These are phyloP conservation scores for Argyresthia albistria DNA, from an alignment of 2,888 invertebrate species.

Conservation along the genomic window DNA sequence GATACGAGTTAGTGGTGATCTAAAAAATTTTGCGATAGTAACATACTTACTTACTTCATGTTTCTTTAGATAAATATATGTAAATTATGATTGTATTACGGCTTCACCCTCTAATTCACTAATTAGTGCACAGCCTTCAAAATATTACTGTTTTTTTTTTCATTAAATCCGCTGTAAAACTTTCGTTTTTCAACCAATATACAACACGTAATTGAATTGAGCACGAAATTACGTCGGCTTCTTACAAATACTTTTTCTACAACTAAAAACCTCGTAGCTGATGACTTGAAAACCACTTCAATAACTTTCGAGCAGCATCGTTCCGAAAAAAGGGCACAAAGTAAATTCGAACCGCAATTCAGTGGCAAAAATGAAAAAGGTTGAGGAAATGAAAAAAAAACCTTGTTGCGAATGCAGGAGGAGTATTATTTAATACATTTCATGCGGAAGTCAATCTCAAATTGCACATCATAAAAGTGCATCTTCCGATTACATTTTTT, in stretches of 20 bases:
- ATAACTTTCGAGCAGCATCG: neutral
- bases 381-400: conserved; percentile 29
- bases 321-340: conserved; percentile 13
- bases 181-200: neutral
- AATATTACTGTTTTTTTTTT: too few relatives aligned
- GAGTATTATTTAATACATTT: conserved; percentile 49
- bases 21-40: too few relatives aligned
- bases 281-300: conserved; percentile 6
- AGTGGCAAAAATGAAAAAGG: conserved; percentile 23
- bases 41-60: too few relatives aligned
- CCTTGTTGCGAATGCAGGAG: conserved; percentile 42
- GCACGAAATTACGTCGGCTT: conserved; percentile 1
- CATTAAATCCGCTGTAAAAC: too few relatives aligned
- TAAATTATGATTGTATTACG: too few relatives aligned
- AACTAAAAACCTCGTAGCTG: neutral
- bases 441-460: conserved; percentile 68
- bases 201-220: conserved; percentile 8
- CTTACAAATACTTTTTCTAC: conserved; percentile 8
- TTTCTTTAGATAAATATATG: too few relatives aligned
- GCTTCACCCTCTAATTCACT: too few relatives aligned
- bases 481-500: conserved; percentile 43
- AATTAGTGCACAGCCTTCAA: too few relatives aligned
- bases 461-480: conserved; percentile 52
- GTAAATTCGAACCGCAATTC: conserved; percentile 27
- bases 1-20: too few relatives aligned